Percentiles rank a stretch among this genome's conserved stretches.
Evolutionary conservation across 2,888 invertebrate genomes (phyloP).

Genomic region (Nomada lathburiana): DNA sequence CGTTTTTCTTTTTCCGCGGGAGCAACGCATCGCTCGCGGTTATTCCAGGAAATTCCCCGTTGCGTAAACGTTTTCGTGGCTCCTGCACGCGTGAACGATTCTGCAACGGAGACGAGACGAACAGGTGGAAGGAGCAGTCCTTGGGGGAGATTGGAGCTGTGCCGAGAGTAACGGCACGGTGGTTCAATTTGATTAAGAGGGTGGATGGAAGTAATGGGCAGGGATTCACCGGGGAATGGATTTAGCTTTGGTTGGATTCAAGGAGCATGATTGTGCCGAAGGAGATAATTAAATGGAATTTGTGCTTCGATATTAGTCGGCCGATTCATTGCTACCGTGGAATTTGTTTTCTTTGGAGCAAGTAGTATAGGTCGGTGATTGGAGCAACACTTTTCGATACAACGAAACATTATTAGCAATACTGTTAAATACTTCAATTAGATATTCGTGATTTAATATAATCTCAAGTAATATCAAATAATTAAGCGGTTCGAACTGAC

Average conservation of each 20-base stretch:
- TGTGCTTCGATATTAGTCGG: too few relatives aligned
- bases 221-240: background rate
- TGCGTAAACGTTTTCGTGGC: constrained; percentile 11
- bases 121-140: background rate
- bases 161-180: background rate
- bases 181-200: background rate
- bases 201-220: background rate
- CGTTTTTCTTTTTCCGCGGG: constrained; percentile 28
- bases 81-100: background rate
- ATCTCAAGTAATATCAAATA: too few relatives aligned
- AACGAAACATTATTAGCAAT: too few relatives aligned
- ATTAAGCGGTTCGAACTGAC: too few relatives aligned
- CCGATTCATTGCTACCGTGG: too few relatives aligned
- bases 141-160: background rate
- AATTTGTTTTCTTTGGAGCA: too few relatives aligned
- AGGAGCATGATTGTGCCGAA: background rate
- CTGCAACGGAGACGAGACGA: background rate
- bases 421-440: too few relatives aligned
- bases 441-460: too few relatives aligned
- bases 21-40: background rate
- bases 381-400: too few relatives aligned
- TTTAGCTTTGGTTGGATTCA: background rate
- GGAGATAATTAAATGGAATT: too few relatives aligned
- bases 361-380: too few relatives aligned
- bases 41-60: constrained; percentile 27